Conservation (phyloP, 2,113 vertebrate species). For the Isurus oxyrinchus region DNA sequence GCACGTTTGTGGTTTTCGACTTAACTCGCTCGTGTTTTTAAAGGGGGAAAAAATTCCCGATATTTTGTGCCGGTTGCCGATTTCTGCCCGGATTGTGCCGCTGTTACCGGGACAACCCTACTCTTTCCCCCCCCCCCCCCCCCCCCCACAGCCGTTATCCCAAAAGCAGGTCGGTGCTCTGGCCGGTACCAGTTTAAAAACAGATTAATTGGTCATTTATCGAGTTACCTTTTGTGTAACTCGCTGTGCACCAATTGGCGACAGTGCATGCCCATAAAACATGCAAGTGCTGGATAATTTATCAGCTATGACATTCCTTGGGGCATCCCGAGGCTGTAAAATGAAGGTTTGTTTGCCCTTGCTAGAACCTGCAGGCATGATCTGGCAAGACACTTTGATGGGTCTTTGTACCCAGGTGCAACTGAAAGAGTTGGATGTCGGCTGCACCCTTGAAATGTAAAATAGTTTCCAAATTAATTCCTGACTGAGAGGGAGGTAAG, state of each 20-base stretch:
- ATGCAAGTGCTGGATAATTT: not conserved
- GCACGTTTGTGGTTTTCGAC: not conserved
- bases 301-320: too few species aligned
- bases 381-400: not conserved
- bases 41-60: not conserved
- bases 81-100: not conserved
- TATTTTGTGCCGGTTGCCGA: not conserved
- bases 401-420: not conserved
- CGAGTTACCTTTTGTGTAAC: not conserved
- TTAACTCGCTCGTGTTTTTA: not conserved
- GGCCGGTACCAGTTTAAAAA: not conserved
- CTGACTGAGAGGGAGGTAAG: not conserved
- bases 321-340: not conserved
- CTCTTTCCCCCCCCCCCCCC: too few species aligned
- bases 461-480: not conserved
- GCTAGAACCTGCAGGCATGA: not conserved
- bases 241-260: not conserved
- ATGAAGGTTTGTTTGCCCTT: not conserved
- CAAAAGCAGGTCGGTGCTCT: not conserved
- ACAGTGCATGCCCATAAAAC: not conserved
- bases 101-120: not conserved
- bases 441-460: not conserved
- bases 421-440: not conserved
- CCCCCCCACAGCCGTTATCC: too few species aligned
- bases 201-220: not conserved